Evolutionary conservation across 2,888 invertebrate species (phyloP), one percentile per base, ranked within the genome.

Genomic region (Tetragnatha montana): DNA sequence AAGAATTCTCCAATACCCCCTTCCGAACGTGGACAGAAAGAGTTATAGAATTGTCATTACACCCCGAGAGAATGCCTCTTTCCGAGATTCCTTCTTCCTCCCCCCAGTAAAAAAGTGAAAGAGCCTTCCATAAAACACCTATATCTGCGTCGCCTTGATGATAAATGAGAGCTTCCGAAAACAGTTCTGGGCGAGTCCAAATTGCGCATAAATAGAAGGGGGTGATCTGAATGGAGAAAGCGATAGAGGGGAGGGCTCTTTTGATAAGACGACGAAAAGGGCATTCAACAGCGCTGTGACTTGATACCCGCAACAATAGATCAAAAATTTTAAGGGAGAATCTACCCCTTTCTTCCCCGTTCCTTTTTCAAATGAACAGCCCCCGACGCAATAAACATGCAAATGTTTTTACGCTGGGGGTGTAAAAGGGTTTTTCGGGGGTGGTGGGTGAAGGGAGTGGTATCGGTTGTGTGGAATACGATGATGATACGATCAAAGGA

Each of bases 261-360:
- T 35, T 35, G 81, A 88, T 74, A 81, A 82, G n/a, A 73, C 60
- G 47, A 60, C 49, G 71, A 49, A 51, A 50, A 51, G 35, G 71
- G 73, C 82, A 90, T 90, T 90, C 89, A 90, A 90, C 86, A 90
- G 87, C 87, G 69, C 75, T 78, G 83, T 71, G 83, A 89, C 89
- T 81, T 89, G 89, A 89, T 89, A 86, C 89, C 85, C 81, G 70
- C 76, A 87, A 90, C 89, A 90, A 90, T 90, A 90, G 86, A 90
- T 90, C 89, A 89, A 86, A 89, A 89, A 78, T 86, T 81, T 85
- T 22, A 21, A 10, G 76, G 73, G 80, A 22, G 47, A 17, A 8
- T 19, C 50, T 47, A 80, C 49, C 50, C 70, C 60, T 75, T 75
- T 81, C 68, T 69, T 69, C 68, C 69, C 35, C n/a, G 69, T 76